Base-by-base conservation (phyloP, 2,797 vertebrate genomes). In the Euthynnus affinis region DNA sequence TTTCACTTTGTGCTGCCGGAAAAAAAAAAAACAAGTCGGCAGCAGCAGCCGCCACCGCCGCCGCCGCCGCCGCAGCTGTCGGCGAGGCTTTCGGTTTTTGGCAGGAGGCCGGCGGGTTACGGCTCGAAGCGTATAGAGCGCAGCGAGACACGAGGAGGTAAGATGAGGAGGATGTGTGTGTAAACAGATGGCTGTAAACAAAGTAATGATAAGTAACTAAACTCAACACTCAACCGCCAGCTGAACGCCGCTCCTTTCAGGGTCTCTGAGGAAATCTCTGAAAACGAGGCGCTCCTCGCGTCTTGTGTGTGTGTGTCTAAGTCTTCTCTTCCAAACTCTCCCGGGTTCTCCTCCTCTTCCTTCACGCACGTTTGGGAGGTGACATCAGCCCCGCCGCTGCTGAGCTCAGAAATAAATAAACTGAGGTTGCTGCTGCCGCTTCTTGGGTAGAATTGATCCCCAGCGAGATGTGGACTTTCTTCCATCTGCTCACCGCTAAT, bases 401-500 rank as follows among this genome's bases (percentile, higher is more conserved):
- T 61, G 85, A 90, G 87, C 85, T 73, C 37, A 87, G 88, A 90
- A 87, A 89, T 90, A 94, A 94, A 93, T 92, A 89, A 90, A 90
- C 59, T 1, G 20, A 78, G 84, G 87, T 84, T 76, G 62, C 61
- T 77, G 78, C 62, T 80, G 20, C 81, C 64, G 80, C 82, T 90
- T 90, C 90, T 90, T 58, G 74, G 75, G 76, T 71, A 73, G 91
- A 90, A 90, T 85, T 87, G 89, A 93, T 94, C 93, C 91, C 86
- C 77, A 80, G 89, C 22, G 88, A 93, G 83, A 89, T 78, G 85
- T 85, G 85, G 86, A 92, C 87, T 89, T 83, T 89, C 87, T 91
- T 92, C 93, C 93, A 94, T 94, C 91, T 95, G 93, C 87, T 93
- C 77, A 12, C 69, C 74, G 72, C 93, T 95, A 94, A 95, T 95